These are phyloP conservation scores for Temnothorax ravouxi DNA, from an alignment of 2,888 invertebrate genomes.

Conservation along the genomic window DNA sequence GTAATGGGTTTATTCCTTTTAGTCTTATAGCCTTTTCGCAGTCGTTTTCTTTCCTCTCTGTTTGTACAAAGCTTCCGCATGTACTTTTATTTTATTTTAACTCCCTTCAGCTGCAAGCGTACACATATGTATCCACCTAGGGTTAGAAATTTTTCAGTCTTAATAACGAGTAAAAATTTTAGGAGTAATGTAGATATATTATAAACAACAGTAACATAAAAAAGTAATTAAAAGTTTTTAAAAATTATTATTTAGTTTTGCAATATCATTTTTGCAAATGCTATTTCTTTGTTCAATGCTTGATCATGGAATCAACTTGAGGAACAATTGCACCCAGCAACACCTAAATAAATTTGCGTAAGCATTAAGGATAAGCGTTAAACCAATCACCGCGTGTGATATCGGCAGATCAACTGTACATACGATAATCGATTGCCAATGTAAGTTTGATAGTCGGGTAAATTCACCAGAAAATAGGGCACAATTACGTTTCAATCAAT, in stretches of 20 bases:
- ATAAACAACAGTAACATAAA: not conserved
- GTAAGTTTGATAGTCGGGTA: slow-evolving; percentile 30
- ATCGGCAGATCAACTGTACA: not conserved
- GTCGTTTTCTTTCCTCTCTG: not conserved
- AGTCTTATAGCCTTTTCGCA: not conserved
- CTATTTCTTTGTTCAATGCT: not conserved
- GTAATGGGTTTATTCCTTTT: not conserved
- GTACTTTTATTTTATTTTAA: not conserved
- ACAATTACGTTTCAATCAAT: slow-evolving; percentile 38
- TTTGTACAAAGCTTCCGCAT: no score
- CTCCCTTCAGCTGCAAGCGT: not conserved
- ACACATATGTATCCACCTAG: not conserved
- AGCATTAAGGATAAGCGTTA: slow-evolving; percentile 19
- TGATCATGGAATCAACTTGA: not conserved
- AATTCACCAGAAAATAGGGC: slow-evolving; percentile 39
- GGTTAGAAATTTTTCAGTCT: not conserved
- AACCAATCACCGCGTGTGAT: slow-evolving; percentile 13
- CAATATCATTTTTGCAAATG: not conserved
- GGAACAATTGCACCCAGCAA: not conserved
- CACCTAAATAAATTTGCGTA: slow-evolving; percentile 16
- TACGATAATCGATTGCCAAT: slow-evolving; percentile 8
- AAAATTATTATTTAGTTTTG: not conserved
- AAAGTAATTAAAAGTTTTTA: not conserved
- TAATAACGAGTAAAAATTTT: not conserved
- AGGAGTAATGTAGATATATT: not conserved